Conservation (phyloP, 2,797 vertebrate genomes). For the Spheniscus humboldti region DNA sequence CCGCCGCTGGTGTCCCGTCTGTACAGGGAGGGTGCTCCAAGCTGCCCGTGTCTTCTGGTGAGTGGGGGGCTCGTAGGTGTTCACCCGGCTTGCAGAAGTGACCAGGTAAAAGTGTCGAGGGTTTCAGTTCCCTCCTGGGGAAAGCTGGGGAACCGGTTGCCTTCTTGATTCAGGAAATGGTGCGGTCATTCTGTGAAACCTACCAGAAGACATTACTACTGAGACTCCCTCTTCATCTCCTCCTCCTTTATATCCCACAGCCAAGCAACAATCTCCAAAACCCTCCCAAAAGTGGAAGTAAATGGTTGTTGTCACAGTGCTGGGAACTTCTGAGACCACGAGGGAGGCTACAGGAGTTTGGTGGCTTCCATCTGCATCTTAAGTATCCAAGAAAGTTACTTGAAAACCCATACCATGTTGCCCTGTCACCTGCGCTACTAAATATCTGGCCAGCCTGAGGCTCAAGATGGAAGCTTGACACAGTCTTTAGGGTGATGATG, state of each 20-base stretch:
- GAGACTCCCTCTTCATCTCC: no score
- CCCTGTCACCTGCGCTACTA: no score
- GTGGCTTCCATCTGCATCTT: background rate
- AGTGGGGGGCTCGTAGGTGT: background rate
- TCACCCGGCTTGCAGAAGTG: fast-evolving
- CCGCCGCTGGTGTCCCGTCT: no score
- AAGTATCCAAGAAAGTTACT: background rate
- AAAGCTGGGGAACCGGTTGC: fast-evolving
- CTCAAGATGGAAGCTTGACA: background rate
- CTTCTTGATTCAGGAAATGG: fast-evolving
- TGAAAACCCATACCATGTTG: fast-evolving
- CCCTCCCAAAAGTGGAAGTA: background rate
- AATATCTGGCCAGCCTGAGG: background rate
- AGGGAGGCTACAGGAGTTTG: background rate
- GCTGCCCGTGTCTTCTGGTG: no score
- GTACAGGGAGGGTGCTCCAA: fast-evolving
- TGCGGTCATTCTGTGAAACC: background rate
- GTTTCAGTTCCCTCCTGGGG: fast-evolving
- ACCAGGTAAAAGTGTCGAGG: fast-evolving
- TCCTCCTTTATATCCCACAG: fast-evolving
- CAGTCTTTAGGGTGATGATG: fast-evolving
- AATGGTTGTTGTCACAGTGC: background rate
- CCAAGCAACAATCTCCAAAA: background rate
- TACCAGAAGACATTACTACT: fast-evolving
- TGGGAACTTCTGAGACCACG: background rate